phyloP scores from a whole-genome alignment of 2,888 invertebrate species.

The Lottia scabra region DNA sequence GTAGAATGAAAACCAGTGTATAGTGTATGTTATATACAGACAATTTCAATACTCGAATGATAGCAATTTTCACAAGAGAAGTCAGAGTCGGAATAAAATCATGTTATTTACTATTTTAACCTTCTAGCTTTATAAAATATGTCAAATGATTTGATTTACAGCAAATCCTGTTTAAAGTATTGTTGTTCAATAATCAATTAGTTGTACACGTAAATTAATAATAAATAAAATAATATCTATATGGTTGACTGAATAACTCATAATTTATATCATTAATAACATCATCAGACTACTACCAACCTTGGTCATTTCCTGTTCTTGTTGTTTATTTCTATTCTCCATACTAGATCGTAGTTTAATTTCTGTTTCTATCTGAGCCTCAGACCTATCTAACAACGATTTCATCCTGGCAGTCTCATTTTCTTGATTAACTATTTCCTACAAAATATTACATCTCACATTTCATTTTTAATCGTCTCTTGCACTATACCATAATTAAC shows the following conservation, averaged over 20 bases:
- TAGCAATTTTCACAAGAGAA: too few relatives aligned
- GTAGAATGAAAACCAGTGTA: too few relatives aligned
- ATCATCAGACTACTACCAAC: conserved; percentile 26
- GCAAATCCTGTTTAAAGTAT: background rate
- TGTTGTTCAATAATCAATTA: background rate
- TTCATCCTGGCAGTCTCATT: conserved; percentile 44
- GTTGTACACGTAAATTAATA: background rate
- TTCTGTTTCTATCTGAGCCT: conserved; percentile 54
- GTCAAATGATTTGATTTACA: background rate
- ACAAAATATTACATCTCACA: background rate
- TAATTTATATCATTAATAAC: background rate
- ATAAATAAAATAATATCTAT: background rate
- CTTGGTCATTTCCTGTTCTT: conserved; percentile 58
- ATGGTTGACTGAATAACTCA: too few relatives aligned
- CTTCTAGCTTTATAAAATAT: too few relatives aligned
- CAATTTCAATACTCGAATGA: too few relatives aligned
- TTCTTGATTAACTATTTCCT: conserved; percentile 47
- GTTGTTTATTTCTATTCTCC: conserved; percentile 50
- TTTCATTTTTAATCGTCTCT: too few relatives aligned
- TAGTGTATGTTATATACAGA: too few relatives aligned
- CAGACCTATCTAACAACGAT: conserved; percentile 44
- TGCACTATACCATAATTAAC: too few relatives aligned
- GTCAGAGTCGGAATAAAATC: too few relatives aligned
- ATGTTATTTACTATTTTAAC: too few relatives aligned
- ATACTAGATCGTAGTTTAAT: conserved; percentile 49